Percentiles rank a stretch among this genome's conserved stretches.
These are phyloP conservation scores for Podabrus alpinus DNA, from an alignment of 2,888 invertebrate species.

Conservation along the genomic window DNA sequence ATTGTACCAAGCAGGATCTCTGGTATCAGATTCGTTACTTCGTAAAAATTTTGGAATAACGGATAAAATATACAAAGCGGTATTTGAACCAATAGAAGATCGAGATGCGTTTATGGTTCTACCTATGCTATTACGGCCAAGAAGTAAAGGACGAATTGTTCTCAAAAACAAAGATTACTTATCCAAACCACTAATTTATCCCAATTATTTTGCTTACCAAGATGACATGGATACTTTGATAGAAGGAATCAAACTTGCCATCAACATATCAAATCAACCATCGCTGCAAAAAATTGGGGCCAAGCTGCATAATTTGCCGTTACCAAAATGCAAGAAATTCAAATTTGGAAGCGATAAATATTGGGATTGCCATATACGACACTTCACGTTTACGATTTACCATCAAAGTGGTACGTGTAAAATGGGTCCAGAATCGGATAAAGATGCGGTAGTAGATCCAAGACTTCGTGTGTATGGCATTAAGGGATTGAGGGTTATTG, in stretches of 20 bases:
- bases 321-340: conserved; percentile 63
- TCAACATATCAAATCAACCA: conserved; percentile 63
- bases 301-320: conserved; percentile 62
- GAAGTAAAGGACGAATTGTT: conserved; percentile 63
- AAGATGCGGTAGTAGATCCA: conserved; percentile 67
- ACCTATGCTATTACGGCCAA: conserved; percentile 63
- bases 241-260: conserved; percentile 64
- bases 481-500: conserved; percentile 70
- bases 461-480: conserved; percentile 69
- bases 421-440: conserved; percentile 64
- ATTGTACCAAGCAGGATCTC: conserved; percentile 65
- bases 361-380: conserved; percentile 69
- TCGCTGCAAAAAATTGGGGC: conserved; percentile 64
- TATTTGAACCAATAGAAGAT: conserved; percentile 50
- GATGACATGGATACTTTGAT: conserved; percentile 68
- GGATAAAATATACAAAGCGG: conserved; percentile 47
- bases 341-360: conserved; percentile 69
- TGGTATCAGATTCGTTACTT: conserved; percentile 60
- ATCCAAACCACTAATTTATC: conserved; percentile 63
- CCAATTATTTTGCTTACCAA: conserved; percentile 64
- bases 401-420: conserved; percentile 71
- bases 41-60: conserved; percentile 57
- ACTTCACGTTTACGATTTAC: conserved; percentile 72
- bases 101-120: conserved; percentile 57
- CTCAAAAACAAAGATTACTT: conserved; percentile 60